A percentile compares a stretch with the other conserved stretches of the same genome.
phyloP scores from a whole-genome alignment of 2,113 vertebrate species.

The Varanus komodoensis region DNA sequence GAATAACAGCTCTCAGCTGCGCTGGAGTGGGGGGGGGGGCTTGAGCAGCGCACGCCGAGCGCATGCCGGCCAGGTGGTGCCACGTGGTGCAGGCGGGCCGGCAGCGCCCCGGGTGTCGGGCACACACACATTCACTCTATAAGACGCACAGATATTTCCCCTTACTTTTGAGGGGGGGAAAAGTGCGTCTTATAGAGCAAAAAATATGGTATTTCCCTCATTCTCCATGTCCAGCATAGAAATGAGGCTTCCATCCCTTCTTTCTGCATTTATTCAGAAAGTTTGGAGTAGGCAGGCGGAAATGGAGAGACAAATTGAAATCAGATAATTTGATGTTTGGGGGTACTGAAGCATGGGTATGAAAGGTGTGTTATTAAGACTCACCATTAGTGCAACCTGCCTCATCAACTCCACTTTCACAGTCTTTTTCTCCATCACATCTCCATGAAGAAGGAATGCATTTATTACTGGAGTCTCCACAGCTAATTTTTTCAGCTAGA shows the following conservation, averaged over 20 bases:
- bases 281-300: not conserved
- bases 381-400: slow-evolving; percentile 90
- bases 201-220: not conserved
- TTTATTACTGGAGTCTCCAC: slow-evolving; percentile 88
- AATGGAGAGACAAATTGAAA: not conserved
- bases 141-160: no score
- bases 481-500: slow-evolving; percentile 93
- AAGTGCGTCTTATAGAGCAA: no score
- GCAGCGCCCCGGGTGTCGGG: no score
- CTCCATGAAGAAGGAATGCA: slow-evolving; percentile 94
- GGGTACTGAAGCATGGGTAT: not conserved
- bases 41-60: no score
- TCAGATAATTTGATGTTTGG: not conserved
- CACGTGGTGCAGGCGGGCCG: no score
- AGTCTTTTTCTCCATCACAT: slow-evolving; percentile 95
- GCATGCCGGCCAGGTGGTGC: no score
- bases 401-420: slow-evolving; percentile 92
- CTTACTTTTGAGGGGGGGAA: no score
- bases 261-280: not conserved
- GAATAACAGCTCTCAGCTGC: no score
- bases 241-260: not conserved
- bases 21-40: no score
- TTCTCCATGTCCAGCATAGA: not conserved
- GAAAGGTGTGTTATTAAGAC: slow-evolving; percentile 50
- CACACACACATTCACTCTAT: no score